These are phyloP conservation scores for Caenorhabditis becei DNA, from an alignment of 2,888 invertebrate species.

Conservation along the genomic window DNA sequence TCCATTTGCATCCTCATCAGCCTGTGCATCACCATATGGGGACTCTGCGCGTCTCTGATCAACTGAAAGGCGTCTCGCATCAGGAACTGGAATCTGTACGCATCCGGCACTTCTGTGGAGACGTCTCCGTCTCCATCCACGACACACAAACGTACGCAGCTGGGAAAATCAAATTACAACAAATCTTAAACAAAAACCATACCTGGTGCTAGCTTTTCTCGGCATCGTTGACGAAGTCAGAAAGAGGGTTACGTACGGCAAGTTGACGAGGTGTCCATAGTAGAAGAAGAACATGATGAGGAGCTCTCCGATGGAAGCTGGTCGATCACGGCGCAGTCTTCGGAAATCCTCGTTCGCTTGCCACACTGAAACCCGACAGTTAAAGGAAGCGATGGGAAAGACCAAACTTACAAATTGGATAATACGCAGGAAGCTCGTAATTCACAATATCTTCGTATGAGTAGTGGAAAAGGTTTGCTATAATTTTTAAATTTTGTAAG, in stretches of 20 bases:
- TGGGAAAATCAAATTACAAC: not conserved
- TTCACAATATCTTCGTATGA: not conserved
- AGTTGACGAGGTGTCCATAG: conserved; percentile 24
- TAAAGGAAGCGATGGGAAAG: not conserved
- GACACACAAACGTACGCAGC: not conserved
- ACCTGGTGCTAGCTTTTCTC: not conserved
- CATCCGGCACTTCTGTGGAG: conserved; percentile 10
- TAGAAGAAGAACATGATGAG: conserved; percentile 22
- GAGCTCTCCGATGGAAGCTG: not conserved
- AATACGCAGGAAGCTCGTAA: not conserved
- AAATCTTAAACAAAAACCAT: not conserved
- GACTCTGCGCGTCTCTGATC: conserved; percentile 3
- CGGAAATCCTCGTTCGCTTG: not conserved
- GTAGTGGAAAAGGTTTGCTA: not conserved
- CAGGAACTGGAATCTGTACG: conserved; percentile 1
- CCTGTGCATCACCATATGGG: not conserved
- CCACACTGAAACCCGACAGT: conserved; percentile 9
- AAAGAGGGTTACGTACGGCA: not conserved
- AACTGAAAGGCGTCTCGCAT: conserved; percentile 3
- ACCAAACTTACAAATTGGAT: not conserved
- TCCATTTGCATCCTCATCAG: not conserved
- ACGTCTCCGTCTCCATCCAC: not conserved
- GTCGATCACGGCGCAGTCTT: not conserved
- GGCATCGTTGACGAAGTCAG: not conserved
- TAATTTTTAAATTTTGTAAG: no score